Evolutionary conservation across 2,113 vertebrate species (phyloP).

Genomic region (Oceanodroma tethys): DNA sequence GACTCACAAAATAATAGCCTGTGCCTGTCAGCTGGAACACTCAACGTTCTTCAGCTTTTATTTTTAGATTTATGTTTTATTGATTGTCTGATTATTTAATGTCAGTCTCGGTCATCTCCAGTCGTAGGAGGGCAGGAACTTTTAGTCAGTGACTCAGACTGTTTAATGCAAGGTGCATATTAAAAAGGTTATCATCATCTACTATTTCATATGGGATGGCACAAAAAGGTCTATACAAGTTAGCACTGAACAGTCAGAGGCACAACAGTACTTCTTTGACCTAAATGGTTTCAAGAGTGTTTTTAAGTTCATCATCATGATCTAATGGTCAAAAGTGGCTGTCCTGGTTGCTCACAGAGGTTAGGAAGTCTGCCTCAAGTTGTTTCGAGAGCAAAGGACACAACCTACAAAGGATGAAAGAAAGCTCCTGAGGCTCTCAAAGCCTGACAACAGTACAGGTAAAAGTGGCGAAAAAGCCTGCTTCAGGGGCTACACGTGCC

Average conservation of each 20-base stretch:
- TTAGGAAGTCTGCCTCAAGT: background rate
- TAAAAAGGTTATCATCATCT: background rate
- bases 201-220: background rate
- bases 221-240: background rate
- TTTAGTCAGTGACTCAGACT: background rate
- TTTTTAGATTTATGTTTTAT: background rate
- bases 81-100: background rate
- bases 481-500: background rate
- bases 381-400: background rate
- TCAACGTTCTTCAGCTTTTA: background rate
- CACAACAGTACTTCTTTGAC: background rate
- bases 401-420: background rate
- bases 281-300: background rate
- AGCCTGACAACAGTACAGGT: background rate
- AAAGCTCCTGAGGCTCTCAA: background rate
- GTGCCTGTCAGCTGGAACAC: background rate
- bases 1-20: background rate
- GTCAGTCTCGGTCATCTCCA: background rate
- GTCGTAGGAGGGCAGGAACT: background rate
- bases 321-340: background rate
- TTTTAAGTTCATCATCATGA: background rate
- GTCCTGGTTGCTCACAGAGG: background rate
- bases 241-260: background rate
- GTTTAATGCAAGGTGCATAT: background rate
- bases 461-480: background rate